Evolutionary conservation across 2,113 vertebrate species (phyloP).

Genomic region (Tragelaphus buxtoni): DNA sequence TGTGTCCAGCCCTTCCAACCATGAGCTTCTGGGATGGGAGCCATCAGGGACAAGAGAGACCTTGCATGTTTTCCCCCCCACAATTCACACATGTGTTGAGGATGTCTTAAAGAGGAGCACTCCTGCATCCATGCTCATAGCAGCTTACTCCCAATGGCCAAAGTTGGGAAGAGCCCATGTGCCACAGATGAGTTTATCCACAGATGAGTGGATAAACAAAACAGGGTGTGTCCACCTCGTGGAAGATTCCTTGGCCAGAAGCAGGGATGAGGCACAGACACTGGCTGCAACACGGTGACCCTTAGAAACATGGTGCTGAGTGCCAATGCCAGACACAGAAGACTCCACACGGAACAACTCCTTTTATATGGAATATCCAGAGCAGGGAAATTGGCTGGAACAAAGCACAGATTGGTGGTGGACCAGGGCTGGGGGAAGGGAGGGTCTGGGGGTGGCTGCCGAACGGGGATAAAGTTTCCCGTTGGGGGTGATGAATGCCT

Average conservation of each 20-base stretch:
- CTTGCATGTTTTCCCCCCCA: accelerated
- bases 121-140: accelerated
- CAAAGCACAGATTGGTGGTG: background rate
- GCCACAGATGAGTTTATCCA: accelerated
- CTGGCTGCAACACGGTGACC: accelerated
- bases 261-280: accelerated
- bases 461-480: accelerated
- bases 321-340: background rate
- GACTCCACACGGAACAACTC: accelerated
- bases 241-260: background rate
- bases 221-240: accelerated
- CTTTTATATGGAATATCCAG: background rate
- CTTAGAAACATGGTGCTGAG: background rate
- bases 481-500: background rate
- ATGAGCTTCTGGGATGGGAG: background rate
- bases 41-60: background rate
- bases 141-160: background rate
- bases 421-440: background rate
- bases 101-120: background rate
- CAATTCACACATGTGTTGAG: accelerated
- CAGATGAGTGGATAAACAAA: background rate
- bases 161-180: background rate
- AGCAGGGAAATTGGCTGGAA: background rate
- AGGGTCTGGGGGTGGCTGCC: background rate
- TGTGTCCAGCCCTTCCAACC: background rate